Base-by-base conservation (phyloP, 2,113 vertebrate genomes). In the Oncorhynchus clarkii region DNA sequence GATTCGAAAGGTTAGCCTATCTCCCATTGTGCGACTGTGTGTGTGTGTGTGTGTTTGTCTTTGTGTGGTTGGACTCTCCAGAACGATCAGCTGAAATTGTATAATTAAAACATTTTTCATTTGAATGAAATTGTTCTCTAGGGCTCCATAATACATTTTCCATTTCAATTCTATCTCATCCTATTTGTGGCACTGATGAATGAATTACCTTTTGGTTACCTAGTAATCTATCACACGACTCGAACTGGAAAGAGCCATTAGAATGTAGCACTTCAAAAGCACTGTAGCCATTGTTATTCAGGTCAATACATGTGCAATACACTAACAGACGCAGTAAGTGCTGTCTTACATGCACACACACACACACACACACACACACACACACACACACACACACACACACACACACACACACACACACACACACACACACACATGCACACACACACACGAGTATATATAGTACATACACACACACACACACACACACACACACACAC, bases 131-230 rank as follows among this genome's bases (percentile, higher is more conserved):
- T 76, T 67, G 80, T 78, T 81, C 72, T 78, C 75, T 77, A 77
- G 71, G 73, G 60, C 67, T 64, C 66, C 82, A 80, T 80, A 87
- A 89, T 83, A 80, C 85, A 75, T 77, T 88, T 79, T 82, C 78
- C 79, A 80, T 79, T 82, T 79, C 83, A 82, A n/a, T 49, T 80
- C 82, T 78, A 82, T 85, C 79, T 84, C 77, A 79, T 84, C 78
- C 79, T 77, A 66, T 89, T 90, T 86, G 83, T 85, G 86, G 82
- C 82, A 80, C 79, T 87, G 83, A 88, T 89, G 75, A 89, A 90
- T 88, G 39, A 39, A 39, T 39, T 78, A 90, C 83, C 78, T 82
- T 71, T 72, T 87, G 81, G 77, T 87, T 87, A 84, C 85, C 74
- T 75, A 73, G 78, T 68, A 89, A 87, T 87, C 79, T 81, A 73